A percentile compares a stretch with the other conserved stretches of the same genome.
Evolutionary conservation across 1,140 invertebrate genomes (phyloP).

Genomic region (Penaeus vannamei): DNA sequence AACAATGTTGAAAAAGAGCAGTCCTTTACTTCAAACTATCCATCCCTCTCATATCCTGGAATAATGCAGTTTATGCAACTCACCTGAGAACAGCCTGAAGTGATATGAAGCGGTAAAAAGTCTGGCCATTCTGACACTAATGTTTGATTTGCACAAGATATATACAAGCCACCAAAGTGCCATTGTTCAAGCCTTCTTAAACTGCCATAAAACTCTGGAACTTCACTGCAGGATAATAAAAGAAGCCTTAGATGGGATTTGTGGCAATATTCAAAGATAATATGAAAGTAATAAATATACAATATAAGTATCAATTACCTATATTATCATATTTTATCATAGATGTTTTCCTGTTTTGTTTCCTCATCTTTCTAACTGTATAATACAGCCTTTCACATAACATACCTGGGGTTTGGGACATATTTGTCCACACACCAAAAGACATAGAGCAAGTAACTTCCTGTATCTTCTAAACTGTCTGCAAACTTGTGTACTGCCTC

Average conservation of each 20-base stretch:
- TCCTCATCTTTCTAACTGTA: no score
- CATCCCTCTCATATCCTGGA: background rate
- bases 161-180: slow-evolving; percentile 50
- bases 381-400: background rate
- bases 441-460: slow-evolving; percentile 31
- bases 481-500: slow-evolving; percentile 48
- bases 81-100: slow-evolving; percentile 1
- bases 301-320: no score
- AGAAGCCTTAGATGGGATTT: background rate
- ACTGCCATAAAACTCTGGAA: slow-evolving; percentile 56
- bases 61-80: background rate
- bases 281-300: no score
- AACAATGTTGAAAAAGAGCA: no score
- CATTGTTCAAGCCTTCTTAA: slow-evolving; percentile 54
- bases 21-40: no score
- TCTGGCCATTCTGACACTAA: slow-evolving; percentile 44
- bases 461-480: slow-evolving; percentile 37
- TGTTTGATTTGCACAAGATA: slow-evolving; percentile 22
- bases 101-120: slow-evolving; percentile 29
- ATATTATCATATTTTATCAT: no score
- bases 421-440: slow-evolving; percentile 50
- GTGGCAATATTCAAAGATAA: background rate
- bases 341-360: background rate
- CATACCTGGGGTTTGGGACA: slow-evolving; percentile 50
- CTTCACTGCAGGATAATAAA: slow-evolving; percentile 45